Base-by-base conservation (phyloP, 2,888 invertebrate species). In the Eupithecia exiguata region DNA sequence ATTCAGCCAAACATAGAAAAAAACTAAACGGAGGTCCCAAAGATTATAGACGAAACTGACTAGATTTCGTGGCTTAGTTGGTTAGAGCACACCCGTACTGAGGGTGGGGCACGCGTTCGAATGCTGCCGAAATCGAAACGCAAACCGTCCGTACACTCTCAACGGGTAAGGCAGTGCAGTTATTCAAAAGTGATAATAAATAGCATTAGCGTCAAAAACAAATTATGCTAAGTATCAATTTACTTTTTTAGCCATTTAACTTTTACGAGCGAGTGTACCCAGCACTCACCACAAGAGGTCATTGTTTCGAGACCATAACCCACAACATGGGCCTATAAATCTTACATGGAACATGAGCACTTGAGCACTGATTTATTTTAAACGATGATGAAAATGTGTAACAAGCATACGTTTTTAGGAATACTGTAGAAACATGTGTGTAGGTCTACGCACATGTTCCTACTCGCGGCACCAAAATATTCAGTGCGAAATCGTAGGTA, bases 261-360 rank as follows among this genome's bases (percentile, higher is more conserved):
- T 72, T 74, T 61, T 74, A 53, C 18, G 10, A 6, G 18, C n/a
- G 68, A 58, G 70, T 70, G 77, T 75, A 72, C 73, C 58, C 63
- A 73, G 30, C 36, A 38, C 79, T 76, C 78, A 81, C 82, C 82
- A 84, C 85, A 84, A 84, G 81, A 81, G 83, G 78, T 84, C 82
- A 85, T 86, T 86, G 86, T 86, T 86, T 84, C 76, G 71, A 67
- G 69, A 67, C 72, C 74, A 69, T 79, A 74, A 79, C 77, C 75
- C 69, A 79, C 71, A 76, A 76, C 74, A 74, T 70, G 21, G 63
- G 63, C 69, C 70, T 76, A 78, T 78, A 77, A 79, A 79, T 78
- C 76, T 74, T 62, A 70, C 74, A 58, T 43, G 77, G 74, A 72
- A 77, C 72, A 12, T 53, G 71, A 74, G 53, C 68, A 65, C 67